These are phyloP conservation scores for Sebastes itinus DNA, from an alignment of 2,797 vertebrate genomes.

Conservation along the genomic window DNA sequence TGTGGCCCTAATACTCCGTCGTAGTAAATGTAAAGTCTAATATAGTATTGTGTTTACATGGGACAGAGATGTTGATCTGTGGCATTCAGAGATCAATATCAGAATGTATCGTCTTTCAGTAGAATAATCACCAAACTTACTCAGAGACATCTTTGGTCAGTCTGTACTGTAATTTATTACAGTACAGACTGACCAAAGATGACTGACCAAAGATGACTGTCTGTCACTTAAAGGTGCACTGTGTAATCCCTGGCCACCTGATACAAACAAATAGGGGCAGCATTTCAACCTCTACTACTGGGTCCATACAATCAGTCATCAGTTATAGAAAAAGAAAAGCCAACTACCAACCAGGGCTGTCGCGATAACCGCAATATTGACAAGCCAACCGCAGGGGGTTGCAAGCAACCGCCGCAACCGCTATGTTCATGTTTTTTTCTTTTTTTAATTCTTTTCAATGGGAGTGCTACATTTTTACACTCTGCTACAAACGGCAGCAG, in stretches of 20 bases:
- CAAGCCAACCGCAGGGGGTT: too few species aligned
- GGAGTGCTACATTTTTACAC: too few species aligned
- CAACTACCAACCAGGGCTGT: too few species aligned
- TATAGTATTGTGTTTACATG: neutral
- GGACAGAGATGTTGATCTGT: neutral
- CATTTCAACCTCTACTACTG: neutral
- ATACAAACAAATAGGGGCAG: neutral
- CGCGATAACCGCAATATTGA: too few species aligned
- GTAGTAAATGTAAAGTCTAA: too few species aligned
- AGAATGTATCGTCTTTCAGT: neutral
- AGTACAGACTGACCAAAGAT: too few species aligned
- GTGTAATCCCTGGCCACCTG: neutral
- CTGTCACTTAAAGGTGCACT: neutral
- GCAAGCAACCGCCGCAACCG: too few species aligned
- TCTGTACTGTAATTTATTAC: neutral
- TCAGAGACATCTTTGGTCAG: neutral
- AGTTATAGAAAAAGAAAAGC: neutral
- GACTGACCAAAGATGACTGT: too few species aligned
- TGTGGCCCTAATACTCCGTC: too few species aligned
- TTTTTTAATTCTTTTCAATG: too few species aligned
- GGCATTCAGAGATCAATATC: neutral
- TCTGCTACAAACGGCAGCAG: too few species aligned
- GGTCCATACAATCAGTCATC: neutral
- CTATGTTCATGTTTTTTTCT: too few species aligned
- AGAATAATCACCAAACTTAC: neutral